Evolutionary conservation across 2,113 vertebrate genomes (phyloP).

Genomic region (Triplophysa rosa): DNA sequence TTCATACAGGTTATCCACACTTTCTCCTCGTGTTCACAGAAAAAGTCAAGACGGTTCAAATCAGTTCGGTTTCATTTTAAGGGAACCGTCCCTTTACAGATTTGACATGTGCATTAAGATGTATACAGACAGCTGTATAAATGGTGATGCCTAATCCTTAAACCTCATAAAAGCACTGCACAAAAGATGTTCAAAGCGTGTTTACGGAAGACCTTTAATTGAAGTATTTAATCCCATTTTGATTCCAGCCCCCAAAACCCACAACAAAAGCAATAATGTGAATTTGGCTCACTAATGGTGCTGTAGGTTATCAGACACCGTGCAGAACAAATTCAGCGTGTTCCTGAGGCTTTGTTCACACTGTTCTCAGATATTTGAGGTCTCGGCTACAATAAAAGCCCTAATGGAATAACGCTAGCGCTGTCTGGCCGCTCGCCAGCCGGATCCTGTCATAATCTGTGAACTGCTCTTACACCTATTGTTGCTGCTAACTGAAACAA

Average conservation of each 20-base stretch:
- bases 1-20: too few relatives aligned
- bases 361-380: slow-evolving; percentile 34
- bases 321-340: slow-evolving; percentile 11
- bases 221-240: background rate
- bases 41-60: too few relatives aligned
- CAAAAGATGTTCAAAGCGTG: background rate
- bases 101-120: background rate
- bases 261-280: background rate
- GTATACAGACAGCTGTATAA: background rate
- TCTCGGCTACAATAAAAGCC: slow-evolving; percentile 53
- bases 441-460: slow-evolving; percentile 55
- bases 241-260: background rate
- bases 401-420: slow-evolving; percentile 62
- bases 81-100: too few relatives aligned
- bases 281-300: background rate
- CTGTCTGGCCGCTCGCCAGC: slow-evolving; percentile 48
- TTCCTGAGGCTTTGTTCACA: slow-evolving; percentile 30
- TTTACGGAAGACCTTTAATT: background rate
- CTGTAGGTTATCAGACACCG: slow-evolving; percentile 14
- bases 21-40: too few relatives aligned
- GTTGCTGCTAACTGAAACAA: slow-evolving; percentile 57
- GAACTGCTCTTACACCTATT: slow-evolving; percentile 52
- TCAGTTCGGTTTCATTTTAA: too few relatives aligned
- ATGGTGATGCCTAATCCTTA: background rate
- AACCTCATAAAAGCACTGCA: background rate